Conservation (phyloP, 2,888 invertebrate species). For the Cephus spinipes region DNA sequence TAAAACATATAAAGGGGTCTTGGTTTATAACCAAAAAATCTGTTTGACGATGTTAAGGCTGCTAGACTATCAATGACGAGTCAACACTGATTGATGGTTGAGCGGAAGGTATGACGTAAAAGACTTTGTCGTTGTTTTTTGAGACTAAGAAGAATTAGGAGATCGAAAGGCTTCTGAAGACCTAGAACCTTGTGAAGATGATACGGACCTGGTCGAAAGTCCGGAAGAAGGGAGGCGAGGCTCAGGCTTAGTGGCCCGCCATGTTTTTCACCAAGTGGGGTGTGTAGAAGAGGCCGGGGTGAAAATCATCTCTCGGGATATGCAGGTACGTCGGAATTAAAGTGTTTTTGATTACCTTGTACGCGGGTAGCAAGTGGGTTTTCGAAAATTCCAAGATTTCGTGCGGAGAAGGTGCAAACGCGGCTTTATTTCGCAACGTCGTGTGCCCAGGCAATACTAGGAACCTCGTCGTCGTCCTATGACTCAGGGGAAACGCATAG, state of each 20-base stretch:
- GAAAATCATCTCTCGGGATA: constrained; percentile 67
- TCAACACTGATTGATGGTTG: background rate
- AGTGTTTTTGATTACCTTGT: constrained; percentile 14
- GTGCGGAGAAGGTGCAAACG: background rate
- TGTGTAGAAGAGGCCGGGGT: constrained; percentile 68
- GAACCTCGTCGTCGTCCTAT: constrained; percentile 37
- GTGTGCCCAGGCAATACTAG: constrained; percentile 29
- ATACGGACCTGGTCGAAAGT: background rate
- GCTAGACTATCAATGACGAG: background rate
- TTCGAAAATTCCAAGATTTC: background rate
- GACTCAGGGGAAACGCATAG: constrained; percentile 55
- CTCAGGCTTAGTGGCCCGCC: constrained; percentile 70
- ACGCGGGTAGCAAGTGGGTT: background rate
- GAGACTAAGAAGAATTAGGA: background rate
- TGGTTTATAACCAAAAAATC: background rate
- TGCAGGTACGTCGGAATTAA: constrained; percentile 58
- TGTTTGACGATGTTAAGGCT: background rate
- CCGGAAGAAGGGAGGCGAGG: constrained; percentile 32
- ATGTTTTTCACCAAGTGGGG: constrained; percentile 84
- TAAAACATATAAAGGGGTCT: background rate
- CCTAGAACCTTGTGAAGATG: background rate
- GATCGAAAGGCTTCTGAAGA: background rate
- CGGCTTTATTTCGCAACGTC: constrained; percentile 53
- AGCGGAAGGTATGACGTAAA: background rate
- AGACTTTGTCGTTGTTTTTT: background rate